phyloP scores from a whole-genome alignment of 2,113 vertebrate species.

The Cynocephalus volans region DNA sequence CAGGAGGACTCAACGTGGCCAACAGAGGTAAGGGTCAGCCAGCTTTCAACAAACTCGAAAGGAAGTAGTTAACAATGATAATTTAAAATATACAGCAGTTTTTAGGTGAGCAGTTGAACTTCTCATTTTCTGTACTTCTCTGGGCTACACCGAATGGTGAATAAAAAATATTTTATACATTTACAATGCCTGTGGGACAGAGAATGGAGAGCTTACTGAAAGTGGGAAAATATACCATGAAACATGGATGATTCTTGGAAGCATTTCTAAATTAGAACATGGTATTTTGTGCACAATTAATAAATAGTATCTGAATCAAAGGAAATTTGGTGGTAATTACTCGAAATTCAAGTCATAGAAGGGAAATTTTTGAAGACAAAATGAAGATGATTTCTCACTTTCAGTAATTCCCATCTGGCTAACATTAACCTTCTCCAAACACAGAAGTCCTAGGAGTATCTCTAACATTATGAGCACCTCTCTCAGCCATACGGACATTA shows the following conservation, averaged over 20 bases:
- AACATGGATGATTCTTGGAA: conserved; percentile 29
- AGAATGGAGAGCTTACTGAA: background rate
- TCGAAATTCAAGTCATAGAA: conserved; percentile 68
- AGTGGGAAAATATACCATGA: background rate
- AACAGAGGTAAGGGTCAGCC: background rate
- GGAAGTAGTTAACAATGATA: background rate
- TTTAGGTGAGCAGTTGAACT: background rate
- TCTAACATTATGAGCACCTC: background rate
- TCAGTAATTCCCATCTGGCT: conserved; percentile 68
- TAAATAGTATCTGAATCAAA: conserved; percentile 48
- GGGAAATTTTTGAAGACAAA: conserved; percentile 56
- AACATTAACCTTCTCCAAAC: background rate
- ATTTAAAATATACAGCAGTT: conserved; percentile 36
- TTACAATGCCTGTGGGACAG: background rate
- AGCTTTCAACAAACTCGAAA: background rate
- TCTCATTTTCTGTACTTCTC: conserved; percentile 36
- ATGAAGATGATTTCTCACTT: conserved; percentile 62
- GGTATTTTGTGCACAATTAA: background rate
- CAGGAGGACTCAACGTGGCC: background rate
- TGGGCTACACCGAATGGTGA: background rate
- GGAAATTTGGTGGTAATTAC: background rate
- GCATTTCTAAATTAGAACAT: conserved; percentile 27
- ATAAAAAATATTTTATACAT: background rate
- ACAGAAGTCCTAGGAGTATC: conserved; percentile 43
- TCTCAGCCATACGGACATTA: conserved; percentile 29